Evolutionary conservation across 1,140 invertebrate species (phyloP).

Genomic region (Dendrolimus punctatus): DNA sequence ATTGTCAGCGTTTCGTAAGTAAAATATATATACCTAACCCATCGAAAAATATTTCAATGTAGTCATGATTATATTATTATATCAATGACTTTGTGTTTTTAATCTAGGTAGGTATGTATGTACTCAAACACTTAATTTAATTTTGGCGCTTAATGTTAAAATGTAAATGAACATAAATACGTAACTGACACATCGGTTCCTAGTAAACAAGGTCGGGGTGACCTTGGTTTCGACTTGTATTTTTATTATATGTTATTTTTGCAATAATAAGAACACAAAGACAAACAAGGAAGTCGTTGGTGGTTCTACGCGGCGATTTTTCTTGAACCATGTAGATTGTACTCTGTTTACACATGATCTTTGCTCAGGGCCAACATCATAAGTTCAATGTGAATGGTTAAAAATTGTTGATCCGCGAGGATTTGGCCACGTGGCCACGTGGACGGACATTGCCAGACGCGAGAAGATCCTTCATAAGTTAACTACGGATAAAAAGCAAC

Average conservation of each 20-base stretch:
- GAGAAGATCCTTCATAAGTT: no score
- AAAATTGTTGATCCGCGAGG: no score
- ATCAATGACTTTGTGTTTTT: background rate
- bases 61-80: no score
- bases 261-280: slow-evolving; percentile 47
- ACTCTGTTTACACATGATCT: slow-evolving; percentile 34
- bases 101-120: background rate
- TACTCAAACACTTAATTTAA: background rate
- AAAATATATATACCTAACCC: no score
- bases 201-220: slow-evolving; percentile 60
- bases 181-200: slow-evolving; percentile 50
- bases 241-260: slow-evolving; percentile 59
- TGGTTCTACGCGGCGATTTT: slow-evolving; percentile 36
- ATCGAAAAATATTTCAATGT: no score
- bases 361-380: slow-evolving; percentile 29
- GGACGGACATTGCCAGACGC: no score
- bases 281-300: slow-evolving; percentile 59
- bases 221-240: slow-evolving; percentile 54
- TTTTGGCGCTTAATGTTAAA: background rate
- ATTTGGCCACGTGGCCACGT: no score
- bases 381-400: background rate
- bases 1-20: no score
- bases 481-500: no score
- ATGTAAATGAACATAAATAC: slow-evolving; percentile 31
- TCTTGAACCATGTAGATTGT: slow-evolving; percentile 49